Base-by-base conservation (phyloP, 2,113 vertebrate species). In the Centrocercus urophasianus region DNA sequence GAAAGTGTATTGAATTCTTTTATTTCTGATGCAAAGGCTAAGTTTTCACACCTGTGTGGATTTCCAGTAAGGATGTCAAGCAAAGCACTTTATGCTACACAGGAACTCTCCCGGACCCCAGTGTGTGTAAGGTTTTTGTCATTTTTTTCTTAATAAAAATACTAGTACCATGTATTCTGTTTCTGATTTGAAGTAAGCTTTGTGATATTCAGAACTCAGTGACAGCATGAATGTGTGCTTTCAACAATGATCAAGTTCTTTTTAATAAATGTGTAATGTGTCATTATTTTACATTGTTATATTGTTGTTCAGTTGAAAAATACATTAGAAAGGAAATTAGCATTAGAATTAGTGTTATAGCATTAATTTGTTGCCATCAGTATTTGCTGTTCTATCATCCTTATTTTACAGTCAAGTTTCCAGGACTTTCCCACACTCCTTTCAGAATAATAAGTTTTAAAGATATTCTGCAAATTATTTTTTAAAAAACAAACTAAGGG, bases 41-140 rank as follows among this genome's bases (percentile, higher is more conserved):
- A 36, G 11, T 83, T 99, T 69, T 96, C 97, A 56, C 97, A 94
- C 30, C 86, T 99, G 5, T 99, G 99, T 96, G 98, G 99, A 59
- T 98, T 98, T 95, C 97, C 98, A 69, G 87, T 98, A 15, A 98
- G 84, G 61, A 97, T 99, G 97, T 98, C 97, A 91, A 96, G 60
- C 25, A 98, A 98, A 90, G 97, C 98, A 17, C 93, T 97, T 88
- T 98, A 98, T 96, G 93, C 71, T 93, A 96, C 97, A 7, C 92
- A 85, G 27, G 90, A 96, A 30, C 93, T 98, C 69, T 97, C 43
- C 87, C 93, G 60, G 10, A 93, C 97, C 27, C 88, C 40, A 7
- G 47, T 96, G 12, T 88, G 98, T 97, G 97, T 98, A 97, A 96
- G 81, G 10, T 11, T 32, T 54, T 83, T 66, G 50, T 25, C 25